These are phyloP conservation scores for Menidia beryllina DNA, from an alignment of 2,113 vertebrate species.

Conservation along the genomic window DNA sequence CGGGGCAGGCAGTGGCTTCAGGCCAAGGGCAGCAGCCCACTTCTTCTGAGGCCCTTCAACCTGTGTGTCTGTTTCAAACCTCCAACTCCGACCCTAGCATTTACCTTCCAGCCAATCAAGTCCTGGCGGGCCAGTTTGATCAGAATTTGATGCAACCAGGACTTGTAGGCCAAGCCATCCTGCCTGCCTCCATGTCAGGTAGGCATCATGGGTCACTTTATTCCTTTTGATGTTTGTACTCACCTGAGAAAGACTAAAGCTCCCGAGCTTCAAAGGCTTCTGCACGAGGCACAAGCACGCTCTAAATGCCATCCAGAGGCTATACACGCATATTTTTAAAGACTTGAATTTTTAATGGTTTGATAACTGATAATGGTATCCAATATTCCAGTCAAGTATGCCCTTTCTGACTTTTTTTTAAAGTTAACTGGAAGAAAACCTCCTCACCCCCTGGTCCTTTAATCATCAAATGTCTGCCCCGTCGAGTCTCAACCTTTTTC, in stretches of 20 bases:
- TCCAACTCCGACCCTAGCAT: conserved; percentile 86
- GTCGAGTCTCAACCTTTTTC: too few relatives aligned
- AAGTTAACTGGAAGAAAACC: not conserved
- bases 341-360: not conserved
- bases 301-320: not conserved
- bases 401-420: not conserved
- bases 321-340: not conserved
- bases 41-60: conserved; percentile 81
- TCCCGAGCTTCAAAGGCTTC: not conserved
- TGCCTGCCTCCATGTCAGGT: conserved; percentile 96
- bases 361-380: too few relatives aligned
- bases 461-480: too few relatives aligned
- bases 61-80: conserved; percentile 85
- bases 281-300: conserved; percentile 6
- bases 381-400: too few relatives aligned
- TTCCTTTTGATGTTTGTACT: not conserved
- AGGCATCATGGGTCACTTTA: conserved; percentile 33
- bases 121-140: conserved; percentile 91
- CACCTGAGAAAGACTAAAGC: not conserved
- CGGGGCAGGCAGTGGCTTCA: conserved; percentile 83
- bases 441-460: not conserved
- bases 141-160: conserved; percentile 90
- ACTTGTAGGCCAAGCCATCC: conserved; percentile 92
- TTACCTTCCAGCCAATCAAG: conserved; percentile 91
- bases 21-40: conserved; percentile 80